phyloP scores from a whole-genome alignment of 1,140 invertebrate species.

The Bombus superbus region DNA sequence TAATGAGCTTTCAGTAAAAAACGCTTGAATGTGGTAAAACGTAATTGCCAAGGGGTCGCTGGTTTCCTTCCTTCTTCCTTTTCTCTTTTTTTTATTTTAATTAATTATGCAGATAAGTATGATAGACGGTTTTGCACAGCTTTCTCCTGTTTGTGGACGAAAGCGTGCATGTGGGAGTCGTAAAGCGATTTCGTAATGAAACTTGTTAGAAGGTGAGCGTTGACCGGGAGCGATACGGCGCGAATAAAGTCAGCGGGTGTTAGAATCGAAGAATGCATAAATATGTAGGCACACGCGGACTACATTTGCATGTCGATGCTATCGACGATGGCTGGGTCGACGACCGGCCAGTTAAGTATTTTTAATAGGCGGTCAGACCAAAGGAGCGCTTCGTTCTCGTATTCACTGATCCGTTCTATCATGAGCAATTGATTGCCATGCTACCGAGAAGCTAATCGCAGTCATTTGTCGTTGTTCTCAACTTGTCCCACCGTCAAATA shows the following conservation, averaged over 20 bases:
- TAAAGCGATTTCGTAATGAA: conserved; percentile 15
- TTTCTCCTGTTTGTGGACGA: too few species aligned
- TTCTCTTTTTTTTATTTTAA: too few species aligned
- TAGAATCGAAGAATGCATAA: conserved; percentile 49
- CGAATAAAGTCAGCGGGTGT: not conserved
- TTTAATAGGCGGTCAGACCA: conserved; percentile 74
- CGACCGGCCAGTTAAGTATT: conserved; percentile 73
- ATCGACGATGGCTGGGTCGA: conserved; percentile 62
- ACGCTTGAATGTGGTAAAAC: too few species aligned
- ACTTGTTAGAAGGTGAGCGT: not conserved
- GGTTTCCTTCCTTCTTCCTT: too few species aligned
- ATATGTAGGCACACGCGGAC: conserved; percentile 15
- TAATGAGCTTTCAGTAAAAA: too few species aligned
- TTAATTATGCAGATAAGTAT: too few species aligned
- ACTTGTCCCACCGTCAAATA: not conserved
- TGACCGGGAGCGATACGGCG: not conserved
- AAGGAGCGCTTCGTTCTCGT: conserved; percentile 61
- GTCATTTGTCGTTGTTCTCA: conserved; percentile 45
- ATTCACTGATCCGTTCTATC: conserved; percentile 69
- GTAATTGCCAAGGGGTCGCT: too few species aligned
- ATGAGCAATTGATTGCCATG: conserved; percentile 72
- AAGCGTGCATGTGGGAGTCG: not conserved
- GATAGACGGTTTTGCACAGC: too few species aligned
- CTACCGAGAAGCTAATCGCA: conserved; percentile 62
- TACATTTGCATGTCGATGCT: conserved; percentile 73